A percentile compares a stretch with the other conserved stretches of the same genome.
These are phyloP conservation scores for Enchytraeus crypticus DNA, from an alignment of 2,888 invertebrate genomes.

Conservation along the genomic window DNA sequence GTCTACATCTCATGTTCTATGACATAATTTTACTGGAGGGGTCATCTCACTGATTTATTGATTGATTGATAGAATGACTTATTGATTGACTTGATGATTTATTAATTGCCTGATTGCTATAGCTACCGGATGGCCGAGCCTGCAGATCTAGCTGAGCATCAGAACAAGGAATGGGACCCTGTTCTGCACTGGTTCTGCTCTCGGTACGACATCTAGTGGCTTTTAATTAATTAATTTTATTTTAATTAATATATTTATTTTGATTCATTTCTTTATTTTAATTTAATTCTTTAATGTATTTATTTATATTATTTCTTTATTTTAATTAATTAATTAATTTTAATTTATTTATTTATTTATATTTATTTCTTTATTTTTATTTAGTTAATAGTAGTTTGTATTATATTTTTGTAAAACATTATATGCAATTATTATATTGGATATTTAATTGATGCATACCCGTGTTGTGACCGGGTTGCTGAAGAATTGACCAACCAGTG, in stretches of 20 bases:
- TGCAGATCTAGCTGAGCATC: slow-evolving; percentile 65
- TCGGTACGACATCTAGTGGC: slow-evolving; percentile 45
- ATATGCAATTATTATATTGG: too few species aligned
- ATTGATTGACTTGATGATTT: slow-evolving; percentile 1
- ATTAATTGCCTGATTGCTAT: slow-evolving; percentile 1
- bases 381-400: too few species aligned
- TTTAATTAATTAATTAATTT: background rate
- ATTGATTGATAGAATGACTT: too few species aligned
- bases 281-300: background rate
- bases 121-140: slow-evolving; percentile 56
- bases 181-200: slow-evolving; percentile 80
- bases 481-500: too few species aligned
- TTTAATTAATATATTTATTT: background rate
- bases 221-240: slow-evolving; percentile 1
- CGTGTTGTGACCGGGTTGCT: too few species aligned
- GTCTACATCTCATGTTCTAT: too few species aligned
- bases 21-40: too few species aligned
- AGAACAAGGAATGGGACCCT: slow-evolving; percentile 79
- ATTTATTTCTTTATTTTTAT: too few species aligned
- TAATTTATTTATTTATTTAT: too few species aligned
- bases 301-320: background rate
- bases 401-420: too few species aligned
- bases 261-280: background rate
- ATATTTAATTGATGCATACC: too few species aligned
- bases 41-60: too few species aligned